These are phyloP conservation scores for Fragum sueziense DNA, from an alignment of 2,888 invertebrate genomes.

Conservation along the genomic window DNA sequence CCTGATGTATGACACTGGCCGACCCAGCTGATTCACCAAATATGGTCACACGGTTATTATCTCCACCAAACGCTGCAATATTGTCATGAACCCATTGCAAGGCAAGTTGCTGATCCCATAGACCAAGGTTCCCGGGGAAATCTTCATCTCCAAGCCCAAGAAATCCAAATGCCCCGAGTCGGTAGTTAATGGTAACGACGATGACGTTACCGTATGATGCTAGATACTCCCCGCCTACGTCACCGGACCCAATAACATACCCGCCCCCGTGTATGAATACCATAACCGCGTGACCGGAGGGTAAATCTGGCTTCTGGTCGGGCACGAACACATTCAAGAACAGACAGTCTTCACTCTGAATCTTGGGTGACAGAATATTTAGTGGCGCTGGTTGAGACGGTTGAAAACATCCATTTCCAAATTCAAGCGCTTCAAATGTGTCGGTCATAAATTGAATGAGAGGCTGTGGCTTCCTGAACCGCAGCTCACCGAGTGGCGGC, in stretches of 20 bases:
- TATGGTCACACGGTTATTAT: slow-evolving; percentile 24
- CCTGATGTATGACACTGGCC: slow-evolving; percentile 5
- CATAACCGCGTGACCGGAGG: slow-evolving; percentile 15
- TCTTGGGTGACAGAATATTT: not conserved
- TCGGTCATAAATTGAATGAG: not conserved
- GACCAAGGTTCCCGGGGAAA: slow-evolving; percentile 22
- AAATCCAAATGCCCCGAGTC: slow-evolving; percentile 24
- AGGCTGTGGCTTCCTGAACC: not conserved
- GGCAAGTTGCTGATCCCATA: slow-evolving; percentile 34
- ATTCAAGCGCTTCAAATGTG: not conserved
- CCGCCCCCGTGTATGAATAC: slow-evolving; percentile 22
- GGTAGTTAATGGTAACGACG: slow-evolving; percentile 23
- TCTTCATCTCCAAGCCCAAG: slow-evolving; percentile 18
- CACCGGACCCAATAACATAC: not conserved
- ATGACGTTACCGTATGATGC: slow-evolving; percentile 12
- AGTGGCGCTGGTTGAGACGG: not conserved
- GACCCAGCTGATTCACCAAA: slow-evolving; percentile 30
- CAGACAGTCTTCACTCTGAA: slow-evolving; percentile 7
- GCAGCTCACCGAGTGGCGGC: not conserved
- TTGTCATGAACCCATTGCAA: slow-evolving; percentile 18
- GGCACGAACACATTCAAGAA: slow-evolving; percentile 23
- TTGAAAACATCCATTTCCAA: not conserved
- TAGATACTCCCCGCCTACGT: not conserved
- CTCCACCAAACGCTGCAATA: slow-evolving; percentile 21
- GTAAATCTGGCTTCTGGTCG: not conserved